A percentile compares a stretch with the other conserved stretches of the same genome.
phyloP scores from a whole-genome alignment of 2,888 invertebrate genomes.

The Trypoxylon attenuatum region DNA sequence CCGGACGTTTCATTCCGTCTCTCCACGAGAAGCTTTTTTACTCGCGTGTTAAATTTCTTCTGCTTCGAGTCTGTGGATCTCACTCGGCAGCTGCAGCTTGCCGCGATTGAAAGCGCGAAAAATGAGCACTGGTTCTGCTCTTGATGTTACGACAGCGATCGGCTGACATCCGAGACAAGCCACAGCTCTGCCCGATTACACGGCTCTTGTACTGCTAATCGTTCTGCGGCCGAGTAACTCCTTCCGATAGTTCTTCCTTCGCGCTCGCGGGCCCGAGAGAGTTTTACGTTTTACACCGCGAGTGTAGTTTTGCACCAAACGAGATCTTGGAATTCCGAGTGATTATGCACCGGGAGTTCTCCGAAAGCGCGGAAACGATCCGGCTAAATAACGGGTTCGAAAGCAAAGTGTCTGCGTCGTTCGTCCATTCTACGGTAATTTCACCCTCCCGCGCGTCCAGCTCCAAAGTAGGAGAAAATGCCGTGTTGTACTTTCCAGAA shows the following conservation, averaged over 20 bases:
- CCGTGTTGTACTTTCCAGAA: too few relatives aligned
- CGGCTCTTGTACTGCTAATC: slow-evolving; percentile 7
- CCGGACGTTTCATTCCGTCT: slow-evolving; percentile 3
- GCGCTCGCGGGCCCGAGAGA: too few relatives aligned
- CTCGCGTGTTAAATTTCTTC: slow-evolving; percentile 8
- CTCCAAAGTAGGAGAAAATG: too few relatives aligned
- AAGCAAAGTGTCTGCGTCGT: background rate
- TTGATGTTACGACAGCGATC: too few relatives aligned
- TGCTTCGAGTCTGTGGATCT: background rate
- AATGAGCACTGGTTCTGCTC: background rate
- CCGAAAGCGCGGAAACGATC: background rate
- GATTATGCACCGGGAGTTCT: background rate
- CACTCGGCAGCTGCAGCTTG: background rate
- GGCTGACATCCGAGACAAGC: slow-evolving; percentile 1
- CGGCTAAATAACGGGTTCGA: background rate
- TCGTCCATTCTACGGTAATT: too few relatives aligned
- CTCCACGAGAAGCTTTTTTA: slow-evolving; percentile 33
- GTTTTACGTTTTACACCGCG: too few relatives aligned
- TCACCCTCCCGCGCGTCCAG: too few relatives aligned
- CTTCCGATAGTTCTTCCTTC: slow-evolving; percentile 7
- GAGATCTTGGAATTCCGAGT: background rate
- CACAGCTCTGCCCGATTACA: background rate
- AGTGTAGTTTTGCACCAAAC: background rate
- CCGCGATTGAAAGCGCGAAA: background rate
- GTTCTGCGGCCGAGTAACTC: slow-evolving; percentile 1